Conservation (phyloP, 2,888 invertebrate species). For the Apotomis capreana region DNA sequence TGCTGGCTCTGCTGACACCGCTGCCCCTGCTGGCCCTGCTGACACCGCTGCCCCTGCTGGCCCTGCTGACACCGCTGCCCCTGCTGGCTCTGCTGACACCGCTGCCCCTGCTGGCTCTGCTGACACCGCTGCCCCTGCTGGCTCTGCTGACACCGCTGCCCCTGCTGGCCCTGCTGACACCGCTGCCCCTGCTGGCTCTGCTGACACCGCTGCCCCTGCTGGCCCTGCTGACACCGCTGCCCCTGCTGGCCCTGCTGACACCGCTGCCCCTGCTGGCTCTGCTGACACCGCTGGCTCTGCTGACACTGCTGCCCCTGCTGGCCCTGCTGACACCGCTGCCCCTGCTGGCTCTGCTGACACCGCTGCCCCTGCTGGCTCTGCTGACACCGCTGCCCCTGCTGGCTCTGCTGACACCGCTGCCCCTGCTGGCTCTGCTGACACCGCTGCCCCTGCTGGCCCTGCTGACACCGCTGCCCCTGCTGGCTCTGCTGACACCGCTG, state of each 20-base stretch:
- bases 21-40: background rate
- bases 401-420: conserved; percentile 11
- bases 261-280: background rate
- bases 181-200: background rate
- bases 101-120: background rate
- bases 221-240: background rate
- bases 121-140: background rate
- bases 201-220: background rate
- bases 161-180: background rate
- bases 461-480: conserved; percentile 37
- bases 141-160: background rate
- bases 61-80: background rate
- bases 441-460: conserved; percentile 38
- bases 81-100: background rate
- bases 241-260: background rate
- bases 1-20: background rate
- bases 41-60: background rate
- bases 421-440: conserved; percentile 11
- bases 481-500: conserved; percentile 6
- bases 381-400: conserved; percentile 52
- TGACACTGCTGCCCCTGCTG: conserved; percentile 30
- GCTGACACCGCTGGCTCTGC: conserved; percentile 51
- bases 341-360: conserved; percentile 48
- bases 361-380: conserved; percentile 43
- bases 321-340: conserved; percentile 49